These are phyloP conservation scores for Deilephila elpenor DNA, from an alignment of 2,888 invertebrate genomes.

Conservation along the genomic window DNA sequence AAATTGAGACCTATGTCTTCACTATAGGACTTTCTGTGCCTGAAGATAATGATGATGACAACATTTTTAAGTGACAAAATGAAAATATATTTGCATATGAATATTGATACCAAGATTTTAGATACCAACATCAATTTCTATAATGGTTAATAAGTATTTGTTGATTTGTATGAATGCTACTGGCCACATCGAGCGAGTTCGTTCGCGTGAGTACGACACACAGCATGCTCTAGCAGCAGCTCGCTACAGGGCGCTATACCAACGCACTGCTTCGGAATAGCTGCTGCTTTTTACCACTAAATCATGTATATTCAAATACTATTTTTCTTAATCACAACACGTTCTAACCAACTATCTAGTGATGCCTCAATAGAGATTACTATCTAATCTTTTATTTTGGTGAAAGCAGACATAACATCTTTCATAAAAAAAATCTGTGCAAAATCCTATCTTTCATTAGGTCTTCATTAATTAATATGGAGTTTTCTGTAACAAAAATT, in stretches of 20 bases:
- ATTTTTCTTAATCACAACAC: neutral
- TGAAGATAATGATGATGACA: too few relatives aligned
- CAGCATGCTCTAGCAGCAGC: conserved; percentile 4
- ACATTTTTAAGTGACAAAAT: too few relatives aligned
- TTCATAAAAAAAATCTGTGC: too few relatives aligned
- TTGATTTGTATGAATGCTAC: conserved; percentile 45
- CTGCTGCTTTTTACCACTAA: neutral
- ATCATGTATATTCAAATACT: neutral
- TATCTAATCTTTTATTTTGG: too few relatives aligned
- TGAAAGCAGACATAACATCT: too few relatives aligned
- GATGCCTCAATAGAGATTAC: neutral
- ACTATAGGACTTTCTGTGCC: too few relatives aligned
- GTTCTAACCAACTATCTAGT: neutral
- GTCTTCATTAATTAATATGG: too few relatives aligned
- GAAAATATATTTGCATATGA: too few relatives aligned
- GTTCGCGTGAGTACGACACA: conserved; percentile 55
- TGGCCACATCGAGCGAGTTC: conserved; percentile 52
- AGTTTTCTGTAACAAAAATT: too few relatives aligned
- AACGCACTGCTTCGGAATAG: neutral
- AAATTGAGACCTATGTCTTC: too few relatives aligned
- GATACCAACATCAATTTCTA: neutral
- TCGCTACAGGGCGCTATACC: neutral
- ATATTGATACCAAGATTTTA: neutral
- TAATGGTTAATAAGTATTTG: neutral
- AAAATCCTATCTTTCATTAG: too few relatives aligned